These are phyloP conservation scores for Paracentrotus lividus DNA, from an alignment of 53 echinoderm and acorn worm genomes.

Conservation along the genomic window DNA sequence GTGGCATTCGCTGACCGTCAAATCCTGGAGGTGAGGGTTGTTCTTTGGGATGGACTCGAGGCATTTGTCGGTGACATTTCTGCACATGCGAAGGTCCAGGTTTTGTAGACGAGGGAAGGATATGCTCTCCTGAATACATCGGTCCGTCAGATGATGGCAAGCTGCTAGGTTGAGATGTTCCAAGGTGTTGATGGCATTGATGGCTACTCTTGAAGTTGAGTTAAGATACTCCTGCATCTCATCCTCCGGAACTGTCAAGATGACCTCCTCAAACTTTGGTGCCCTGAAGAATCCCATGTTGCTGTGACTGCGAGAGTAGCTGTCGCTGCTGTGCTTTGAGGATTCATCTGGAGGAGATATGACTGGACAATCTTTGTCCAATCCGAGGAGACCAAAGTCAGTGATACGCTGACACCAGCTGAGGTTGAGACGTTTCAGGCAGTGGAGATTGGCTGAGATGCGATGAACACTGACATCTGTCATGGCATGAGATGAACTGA, in stretches of 20 bases:
- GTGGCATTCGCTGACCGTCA: conserved; percentile 88
- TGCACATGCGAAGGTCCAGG: conserved; percentile 88
- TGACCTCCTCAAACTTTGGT: conserved; percentile 86
- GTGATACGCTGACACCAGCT: conserved; percentile 96
- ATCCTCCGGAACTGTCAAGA: conserved; percentile 76
- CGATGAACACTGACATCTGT: conserved; percentile 75
- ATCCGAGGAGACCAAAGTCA: conserved; percentile 93
- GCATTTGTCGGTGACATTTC: conserved; percentile 87
- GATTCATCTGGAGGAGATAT: conserved; percentile 72
- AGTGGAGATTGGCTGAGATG: conserved; percentile 70
- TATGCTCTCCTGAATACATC: conserved; percentile 79
- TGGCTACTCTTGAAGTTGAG: conserved; percentile 61
- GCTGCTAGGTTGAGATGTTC: conserved; percentile 84
- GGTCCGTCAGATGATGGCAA: conserved; percentile 89
- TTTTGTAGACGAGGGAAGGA: conserved; percentile 81
- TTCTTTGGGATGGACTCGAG: conserved; percentile 73
- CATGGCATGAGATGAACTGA: conserved; percentile 88
- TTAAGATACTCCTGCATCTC: conserved; percentile 73
- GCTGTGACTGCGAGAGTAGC: conserved; percentile 92
- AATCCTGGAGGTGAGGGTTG: conserved; percentile 80
- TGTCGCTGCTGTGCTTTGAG: conserved; percentile 79
- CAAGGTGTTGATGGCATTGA: conserved; percentile 70
- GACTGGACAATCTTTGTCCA: conserved; percentile 87
- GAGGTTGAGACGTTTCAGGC: conserved; percentile 81
- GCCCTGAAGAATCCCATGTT: conserved; percentile 95